Percentiles rank a stretch among this genome's conserved stretches.
Evolutionary conservation across 2,888 invertebrate species (phyloP).

Genomic region (Cancer borealis): DNA sequence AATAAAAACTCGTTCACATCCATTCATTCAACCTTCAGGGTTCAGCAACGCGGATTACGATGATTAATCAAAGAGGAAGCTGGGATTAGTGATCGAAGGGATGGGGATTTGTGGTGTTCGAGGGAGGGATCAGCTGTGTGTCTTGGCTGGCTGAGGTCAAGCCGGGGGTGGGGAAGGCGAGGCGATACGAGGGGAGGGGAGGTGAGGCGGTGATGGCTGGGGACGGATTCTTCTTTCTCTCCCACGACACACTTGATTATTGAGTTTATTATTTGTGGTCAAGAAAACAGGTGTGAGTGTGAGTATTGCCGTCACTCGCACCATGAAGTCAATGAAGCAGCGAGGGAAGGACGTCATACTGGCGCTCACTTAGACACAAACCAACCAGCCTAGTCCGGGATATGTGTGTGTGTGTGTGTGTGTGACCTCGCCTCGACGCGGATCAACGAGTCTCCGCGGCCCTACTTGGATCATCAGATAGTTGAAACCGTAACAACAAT

Average conservation of each 20-base stretch:
- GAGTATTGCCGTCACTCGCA: background rate
- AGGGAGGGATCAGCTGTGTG: background rate
- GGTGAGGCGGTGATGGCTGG: background rate
- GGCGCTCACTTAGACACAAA: background rate
- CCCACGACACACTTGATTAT: background rate
- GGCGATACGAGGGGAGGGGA: background rate
- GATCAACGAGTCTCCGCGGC: too few relatives aligned
- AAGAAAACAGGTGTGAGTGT: background rate
- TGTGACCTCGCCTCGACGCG: too few relatives aligned
- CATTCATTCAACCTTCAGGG: background rate
- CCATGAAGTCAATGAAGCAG: background rate
- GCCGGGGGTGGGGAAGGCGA: background rate
- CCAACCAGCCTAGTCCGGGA: too few relatives aligned
- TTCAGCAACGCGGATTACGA: background rate
- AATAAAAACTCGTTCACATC: background rate
- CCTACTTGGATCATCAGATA: too few relatives aligned
- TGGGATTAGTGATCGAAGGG: conserved; percentile 26
- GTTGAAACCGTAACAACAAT: too few relatives aligned
- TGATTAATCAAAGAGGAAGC: conserved; percentile 25
- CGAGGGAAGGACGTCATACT: background rate
- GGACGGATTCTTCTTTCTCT: background rate
- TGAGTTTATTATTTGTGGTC: background rate
- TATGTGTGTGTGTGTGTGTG: too few relatives aligned
- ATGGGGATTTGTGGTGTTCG: background rate
- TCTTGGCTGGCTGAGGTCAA: background rate